Conservation (phyloP, 2,888 invertebrate species). For the Apantesis nais region DNA sequence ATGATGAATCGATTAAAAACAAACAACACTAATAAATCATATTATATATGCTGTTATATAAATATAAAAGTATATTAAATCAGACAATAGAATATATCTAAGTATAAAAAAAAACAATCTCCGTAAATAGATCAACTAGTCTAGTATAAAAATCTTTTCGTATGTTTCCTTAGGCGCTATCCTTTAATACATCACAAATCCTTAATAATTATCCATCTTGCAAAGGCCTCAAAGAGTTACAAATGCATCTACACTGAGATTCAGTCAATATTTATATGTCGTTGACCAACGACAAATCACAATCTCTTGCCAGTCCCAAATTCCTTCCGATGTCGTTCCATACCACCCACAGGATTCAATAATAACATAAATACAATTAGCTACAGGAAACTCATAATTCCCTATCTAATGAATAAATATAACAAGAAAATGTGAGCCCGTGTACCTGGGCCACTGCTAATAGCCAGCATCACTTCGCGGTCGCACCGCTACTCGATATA, state of each 20-base stretch:
- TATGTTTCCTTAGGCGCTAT: constrained; percentile 86
- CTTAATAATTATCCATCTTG: constrained; percentile 85
- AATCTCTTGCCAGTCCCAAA: constrained; percentile 84
- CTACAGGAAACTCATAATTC: constrained; percentile 85
- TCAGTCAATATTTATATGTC: constrained; percentile 86
- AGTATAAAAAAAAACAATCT: constrained; percentile 86
- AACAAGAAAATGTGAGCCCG: constrained; percentile 78
- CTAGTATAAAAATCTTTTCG: constrained; percentile 87
- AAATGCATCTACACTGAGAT: constrained; percentile 87
- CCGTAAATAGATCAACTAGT: constrained; percentile 86
- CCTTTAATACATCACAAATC: constrained; percentile 86
- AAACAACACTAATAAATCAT: constrained; percentile 86
- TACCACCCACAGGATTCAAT: constrained; percentile 81
- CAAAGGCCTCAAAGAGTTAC: constrained; percentile 86
- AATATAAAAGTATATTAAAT: constrained; percentile 85
- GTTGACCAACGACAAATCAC: constrained; percentile 86
- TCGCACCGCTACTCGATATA: constrained; percentile 82
- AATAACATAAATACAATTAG: constrained; percentile 84
- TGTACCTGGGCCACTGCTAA: constrained; percentile 67
- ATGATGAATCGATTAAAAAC: constrained; percentile 82
- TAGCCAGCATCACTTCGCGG: constrained; percentile 83
- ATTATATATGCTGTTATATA: constrained; percentile 79
- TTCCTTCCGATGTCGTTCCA: constrained; percentile 80
- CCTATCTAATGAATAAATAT: constrained; percentile 85
- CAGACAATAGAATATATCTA: constrained; percentile 86